Evolutionary conservation across 2,797 vertebrate species (phyloP).

Genomic region (Lagocephalus sceleratus): DNA sequence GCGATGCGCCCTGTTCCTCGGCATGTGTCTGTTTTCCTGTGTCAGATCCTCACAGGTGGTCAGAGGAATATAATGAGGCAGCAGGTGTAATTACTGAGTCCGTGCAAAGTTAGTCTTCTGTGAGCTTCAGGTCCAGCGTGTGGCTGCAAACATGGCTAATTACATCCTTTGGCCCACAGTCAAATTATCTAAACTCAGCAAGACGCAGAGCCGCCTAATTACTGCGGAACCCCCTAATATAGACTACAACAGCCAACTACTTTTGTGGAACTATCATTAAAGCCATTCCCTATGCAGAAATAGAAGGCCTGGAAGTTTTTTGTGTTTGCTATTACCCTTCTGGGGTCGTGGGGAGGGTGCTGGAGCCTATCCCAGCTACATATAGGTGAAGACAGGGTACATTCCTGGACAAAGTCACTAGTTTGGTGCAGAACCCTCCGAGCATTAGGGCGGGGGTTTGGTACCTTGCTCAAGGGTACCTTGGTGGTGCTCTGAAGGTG

Average conservation of each 20-base stretch:
- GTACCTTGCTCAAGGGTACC: too few relatives aligned
- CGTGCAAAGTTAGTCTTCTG: slow-evolving; percentile 65
- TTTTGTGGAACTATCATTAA: slow-evolving; percentile 54
- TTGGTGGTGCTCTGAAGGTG: too few relatives aligned
- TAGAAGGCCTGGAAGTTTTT: too few relatives aligned
- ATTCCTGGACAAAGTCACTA: too few relatives aligned
- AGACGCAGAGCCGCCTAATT: slow-evolving; percentile 75
- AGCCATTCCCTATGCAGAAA: not conserved
- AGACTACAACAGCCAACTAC: slow-evolving; percentile 54
- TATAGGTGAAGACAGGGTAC: too few relatives aligned
- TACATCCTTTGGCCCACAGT: slow-evolving; percentile 70
- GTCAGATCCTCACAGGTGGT: slow-evolving; percentile 19
- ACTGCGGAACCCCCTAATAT: slow-evolving; percentile 64
- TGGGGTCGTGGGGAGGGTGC: too few relatives aligned
- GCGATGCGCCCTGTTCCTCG: too few relatives aligned
- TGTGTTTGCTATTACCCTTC: too few relatives aligned
- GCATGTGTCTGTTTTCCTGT: too few relatives aligned
- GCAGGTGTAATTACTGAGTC: slow-evolving; percentile 64
- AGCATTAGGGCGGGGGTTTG: too few relatives aligned
- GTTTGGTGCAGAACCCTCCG: too few relatives aligned
- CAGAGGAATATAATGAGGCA: slow-evolving; percentile 37
- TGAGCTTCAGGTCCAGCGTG: slow-evolving; percentile 45
- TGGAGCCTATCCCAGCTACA: too few relatives aligned
- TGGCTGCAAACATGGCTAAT: slow-evolving; percentile 75
- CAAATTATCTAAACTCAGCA: slow-evolving; percentile 78